Percentiles rank a stretch among this genome's conserved stretches.
Conservation (phyloP, 1,140 invertebrate genomes). For the Drosophila mayri region DNA sequence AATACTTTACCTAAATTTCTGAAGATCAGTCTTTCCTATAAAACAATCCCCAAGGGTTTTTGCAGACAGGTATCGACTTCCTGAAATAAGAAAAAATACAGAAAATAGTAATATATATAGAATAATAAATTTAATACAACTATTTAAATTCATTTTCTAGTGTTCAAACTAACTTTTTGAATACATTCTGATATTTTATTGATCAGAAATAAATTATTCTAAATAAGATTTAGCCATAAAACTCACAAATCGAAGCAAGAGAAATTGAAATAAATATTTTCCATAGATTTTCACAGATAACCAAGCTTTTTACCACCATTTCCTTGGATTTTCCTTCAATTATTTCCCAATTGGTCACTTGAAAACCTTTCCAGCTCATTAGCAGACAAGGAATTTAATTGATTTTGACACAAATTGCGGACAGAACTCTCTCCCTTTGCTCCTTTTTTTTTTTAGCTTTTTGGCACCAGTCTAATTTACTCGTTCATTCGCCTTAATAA, state of each 20-base stretch:
- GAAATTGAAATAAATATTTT: not conserved
- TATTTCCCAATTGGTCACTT: not conserved
- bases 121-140: not conserved
- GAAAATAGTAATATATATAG: no score
- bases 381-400: conserved; percentile 7
- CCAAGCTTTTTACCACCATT: not conserved
- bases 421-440: not conserved
- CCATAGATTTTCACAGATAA: not conserved
- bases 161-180: not conserved
- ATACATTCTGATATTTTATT: not conserved
- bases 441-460: not conserved
- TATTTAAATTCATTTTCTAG: not conserved
- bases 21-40: not conserved
- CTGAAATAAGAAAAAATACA: not conserved
- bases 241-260: not conserved
- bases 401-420: conserved; percentile 19
- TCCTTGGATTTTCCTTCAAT: not conserved
- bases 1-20: not conserved
- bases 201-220: not conserved
- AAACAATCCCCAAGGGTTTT: not conserved
- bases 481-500: conserved; percentile 66
- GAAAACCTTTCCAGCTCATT: conserved; percentile 5
- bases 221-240: not conserved
- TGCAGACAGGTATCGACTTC: not conserved
- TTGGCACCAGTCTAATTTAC: conserved; percentile 39